Conservation (phyloP, 2,797 vertebrate species). For the Coracias cyanogaster region DNA sequence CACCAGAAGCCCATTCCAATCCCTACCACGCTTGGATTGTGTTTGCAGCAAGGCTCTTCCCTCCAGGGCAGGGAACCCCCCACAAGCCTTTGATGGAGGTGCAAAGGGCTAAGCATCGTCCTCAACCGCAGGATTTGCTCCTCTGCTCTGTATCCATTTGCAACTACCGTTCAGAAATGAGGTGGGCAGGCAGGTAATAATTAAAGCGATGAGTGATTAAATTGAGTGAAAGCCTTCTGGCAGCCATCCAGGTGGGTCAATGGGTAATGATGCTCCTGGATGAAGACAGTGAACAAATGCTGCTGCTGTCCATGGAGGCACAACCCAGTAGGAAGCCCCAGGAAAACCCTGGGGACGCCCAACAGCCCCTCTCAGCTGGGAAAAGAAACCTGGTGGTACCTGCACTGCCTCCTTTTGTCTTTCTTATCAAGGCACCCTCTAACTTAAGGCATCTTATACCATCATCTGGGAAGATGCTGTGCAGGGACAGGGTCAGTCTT, state of each 20-base stretch:
- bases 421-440: neutral
- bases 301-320: neutral
- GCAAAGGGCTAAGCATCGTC: neutral
- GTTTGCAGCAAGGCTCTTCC: neutral
- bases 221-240: neutral
- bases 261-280: neutral
- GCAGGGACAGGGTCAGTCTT: neutral
- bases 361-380: neutral
- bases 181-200: neutral
- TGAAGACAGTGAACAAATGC: neutral
- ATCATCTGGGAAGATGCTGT: neutral
- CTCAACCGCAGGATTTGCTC: neutral
- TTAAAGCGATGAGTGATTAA: neutral
- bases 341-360: fast-evolving
- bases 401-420: neutral
- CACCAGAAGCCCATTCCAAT: too few species aligned
- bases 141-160: neutral
- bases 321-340: neutral
- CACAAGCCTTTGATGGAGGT: fast-evolving
- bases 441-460: neutral
- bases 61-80: neutral
- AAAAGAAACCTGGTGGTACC: neutral
- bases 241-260: neutral
- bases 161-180: fast-evolving
- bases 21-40: too few species aligned